phyloP scores from a whole-genome alignment of 2,888 invertebrate species.

The Galerucella pusilla region DNA sequence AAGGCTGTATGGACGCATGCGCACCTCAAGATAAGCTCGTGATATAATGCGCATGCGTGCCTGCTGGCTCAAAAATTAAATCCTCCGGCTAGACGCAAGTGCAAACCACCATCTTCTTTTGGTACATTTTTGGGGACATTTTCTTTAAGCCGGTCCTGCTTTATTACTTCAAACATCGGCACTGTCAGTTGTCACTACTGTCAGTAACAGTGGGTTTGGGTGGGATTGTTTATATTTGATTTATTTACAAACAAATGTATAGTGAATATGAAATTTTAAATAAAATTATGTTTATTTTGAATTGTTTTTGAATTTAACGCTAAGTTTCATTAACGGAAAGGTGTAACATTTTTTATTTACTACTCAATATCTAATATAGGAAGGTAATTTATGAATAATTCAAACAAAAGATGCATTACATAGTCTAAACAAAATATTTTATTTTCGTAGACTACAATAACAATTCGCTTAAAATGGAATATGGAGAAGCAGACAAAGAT shows the following conservation, averaged over 20 bases:
- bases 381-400: neutral
- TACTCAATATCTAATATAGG: neutral
- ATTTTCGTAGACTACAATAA: neutral
- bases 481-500: conserved; percentile 46
- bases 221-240: conserved; percentile 13
- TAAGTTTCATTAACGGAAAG: neutral
- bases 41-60: too few relatives aligned
- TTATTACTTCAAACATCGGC: neutral
- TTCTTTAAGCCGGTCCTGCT: neutral
- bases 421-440: neutral
- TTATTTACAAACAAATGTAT: conserved; percentile 13
- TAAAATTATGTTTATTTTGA: neutral
- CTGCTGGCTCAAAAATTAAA: too few relatives aligned
- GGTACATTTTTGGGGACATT: neutral
- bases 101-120: too few relatives aligned
- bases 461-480: conserved; percentile 37
- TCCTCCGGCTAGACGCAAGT: too few relatives aligned
- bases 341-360: neutral
- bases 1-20: too few relatives aligned
- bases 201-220: conserved; percentile 2
- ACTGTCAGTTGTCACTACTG: neutral
- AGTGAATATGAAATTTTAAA: neutral
- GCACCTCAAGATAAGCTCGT: too few relatives aligned
- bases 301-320: neutral
- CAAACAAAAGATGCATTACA: neutral